Conservation (phyloP, 2,888 invertebrate genomes). For the Pseudoips prasinana region DNA sequence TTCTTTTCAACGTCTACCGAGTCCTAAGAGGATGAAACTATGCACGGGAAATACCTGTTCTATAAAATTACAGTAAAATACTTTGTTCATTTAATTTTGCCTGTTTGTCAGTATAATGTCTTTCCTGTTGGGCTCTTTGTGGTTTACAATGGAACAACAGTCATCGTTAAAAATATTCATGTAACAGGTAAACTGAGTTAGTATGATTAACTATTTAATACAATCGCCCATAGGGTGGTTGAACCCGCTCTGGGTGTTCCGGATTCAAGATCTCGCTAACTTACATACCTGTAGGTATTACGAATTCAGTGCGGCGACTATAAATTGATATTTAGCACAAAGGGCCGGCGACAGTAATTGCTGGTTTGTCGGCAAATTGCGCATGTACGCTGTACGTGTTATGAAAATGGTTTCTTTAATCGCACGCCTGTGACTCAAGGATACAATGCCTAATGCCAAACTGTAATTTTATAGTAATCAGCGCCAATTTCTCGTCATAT, state of each 20-base stretch:
- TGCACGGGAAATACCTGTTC: no score
- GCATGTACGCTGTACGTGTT: slow-evolving; percentile 41
- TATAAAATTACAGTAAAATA: no score
- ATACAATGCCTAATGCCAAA: slow-evolving; percentile 44
- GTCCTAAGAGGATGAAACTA: no score
- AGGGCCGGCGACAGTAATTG: slow-evolving; percentile 60
- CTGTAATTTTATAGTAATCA: slow-evolving; percentile 52
- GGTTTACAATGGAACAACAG: no score
- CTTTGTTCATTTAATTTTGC: no score
- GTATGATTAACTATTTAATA: slow-evolving; percentile 6
- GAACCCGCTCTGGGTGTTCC: slow-evolving; percentile 31
- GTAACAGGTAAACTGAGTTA: slow-evolving; percentile 7
- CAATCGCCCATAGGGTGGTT: slow-evolving; percentile 35
- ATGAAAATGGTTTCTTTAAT: slow-evolving; percentile 56
- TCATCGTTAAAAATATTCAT: slow-evolving; percentile 8
- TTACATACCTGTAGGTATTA: slow-evolving; percentile 22
- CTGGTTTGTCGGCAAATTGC: slow-evolving; percentile 49
- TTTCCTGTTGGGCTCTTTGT: no score
- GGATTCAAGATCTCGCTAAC: slow-evolving; percentile 32
- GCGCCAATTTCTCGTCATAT: slow-evolving; percentile 27
- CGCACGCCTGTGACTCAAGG: slow-evolving; percentile 46
- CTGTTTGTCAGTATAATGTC: no score
- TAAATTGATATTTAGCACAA: slow-evolving; percentile 59
- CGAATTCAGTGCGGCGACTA: slow-evolving; percentile 35
- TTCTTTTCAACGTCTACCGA: no score